Base-by-base conservation (phyloP, 92 coral and sea anemone genomes). In the Heteractis magnifica region DNA sequence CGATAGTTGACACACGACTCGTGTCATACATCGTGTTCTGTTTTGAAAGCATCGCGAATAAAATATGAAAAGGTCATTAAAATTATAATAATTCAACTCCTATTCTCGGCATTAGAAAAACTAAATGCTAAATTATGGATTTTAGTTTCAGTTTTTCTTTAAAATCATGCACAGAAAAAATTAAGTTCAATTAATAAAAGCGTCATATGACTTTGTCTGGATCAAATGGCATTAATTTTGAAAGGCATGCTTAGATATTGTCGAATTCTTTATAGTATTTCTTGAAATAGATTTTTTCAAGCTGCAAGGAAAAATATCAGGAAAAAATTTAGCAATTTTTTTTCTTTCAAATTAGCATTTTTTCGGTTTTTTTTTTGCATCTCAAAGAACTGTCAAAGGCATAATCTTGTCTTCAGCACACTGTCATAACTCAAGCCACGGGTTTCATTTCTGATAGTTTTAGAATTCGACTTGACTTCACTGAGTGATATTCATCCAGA, bases 401-500 rank as follows among this genome's bases (percentile, higher is more conserved):
- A 68, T 6, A 16, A 68, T 68, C 44, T 34, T 34, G 11, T 20
- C 73, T 68, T 68, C 73, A 68, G 73, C 73, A 68, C 23, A 23
- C 70, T 68, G 73, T 68, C 73, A 68, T 0, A 62, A 23, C 23
- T 68, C 49, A 26, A 34, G 73, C 73, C 73, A 21, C 73, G 3
- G 73, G 73, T 68, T 68, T 68, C 73, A 10, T 10, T 68, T 68
- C 13, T 68, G 48, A 20, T 26, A 26, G 14, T 68, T 53, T 53
- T 53, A 8, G 13, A 53, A 53, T 8, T 68, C 49, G 12, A 12
- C 48, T 68, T 26, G 8, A 68, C 73, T 20, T 6, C 23, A 4
- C 14, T 20, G 49, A 68, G 12, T 21, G 56, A 51, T 50, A 41
- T 21, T 82, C 75, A 95, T 51, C 96, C 98, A 75, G 91, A 90